Percentiles rank a stretch among this genome's conserved stretches.
phyloP scores from a whole-genome alignment of 2,797 vertebrate genomes.

The Mus minutoides region DNA sequence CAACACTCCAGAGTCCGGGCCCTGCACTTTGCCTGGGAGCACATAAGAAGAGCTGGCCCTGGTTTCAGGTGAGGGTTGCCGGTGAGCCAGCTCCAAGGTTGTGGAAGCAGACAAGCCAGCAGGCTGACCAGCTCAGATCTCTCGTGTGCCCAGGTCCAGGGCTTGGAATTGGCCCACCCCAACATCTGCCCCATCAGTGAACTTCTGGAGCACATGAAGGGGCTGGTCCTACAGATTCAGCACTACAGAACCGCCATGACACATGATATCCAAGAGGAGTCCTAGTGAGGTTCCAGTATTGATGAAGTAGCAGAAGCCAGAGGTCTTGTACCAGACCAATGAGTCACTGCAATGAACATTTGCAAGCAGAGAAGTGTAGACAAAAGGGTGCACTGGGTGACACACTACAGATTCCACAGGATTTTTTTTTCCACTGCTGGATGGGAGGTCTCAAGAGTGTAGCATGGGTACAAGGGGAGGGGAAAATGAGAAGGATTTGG shows the following conservation, averaged over 20 bases:
- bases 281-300: neutral
- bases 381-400: neutral
- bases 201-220: neutral
- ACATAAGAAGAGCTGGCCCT: neutral
- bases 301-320: neutral
- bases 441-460: neutral
- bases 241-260: neutral
- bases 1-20: accelerated
- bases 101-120: neutral
- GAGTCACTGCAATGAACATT: neutral
- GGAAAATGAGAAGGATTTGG: neutral
- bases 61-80: neutral
- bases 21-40: neutral
- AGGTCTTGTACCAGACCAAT: no score
- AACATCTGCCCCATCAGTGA: neutral
- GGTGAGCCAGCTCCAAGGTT: neutral
- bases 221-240: neutral
- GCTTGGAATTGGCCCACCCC: neutral
- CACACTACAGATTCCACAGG: neutral
- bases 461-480: neutral
- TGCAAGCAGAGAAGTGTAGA: neutral
- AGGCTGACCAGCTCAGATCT: neutral
- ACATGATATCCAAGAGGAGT: neutral
- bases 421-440: neutral
- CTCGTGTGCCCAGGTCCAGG: neutral